Base-by-base conservation (phyloP, 2,888 invertebrate genomes). In the Drosophila imparisetae region DNA sequence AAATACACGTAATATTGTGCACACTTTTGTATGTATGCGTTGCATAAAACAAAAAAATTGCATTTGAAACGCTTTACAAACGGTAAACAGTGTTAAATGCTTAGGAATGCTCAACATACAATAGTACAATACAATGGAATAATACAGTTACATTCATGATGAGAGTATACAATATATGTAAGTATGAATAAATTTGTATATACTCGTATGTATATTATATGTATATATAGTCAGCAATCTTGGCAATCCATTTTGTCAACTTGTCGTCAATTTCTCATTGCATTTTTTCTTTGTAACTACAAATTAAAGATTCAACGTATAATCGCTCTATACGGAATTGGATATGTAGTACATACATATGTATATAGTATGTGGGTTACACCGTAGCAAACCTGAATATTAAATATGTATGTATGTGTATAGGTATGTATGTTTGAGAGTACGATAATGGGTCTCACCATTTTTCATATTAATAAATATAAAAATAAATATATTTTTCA, bases 271-370 rank as follows among this genome's bases (percentile, higher is more conserved):
- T 80, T 80, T 80, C 80, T 63, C 71, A 71, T 75, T 49, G 48
- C 61, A 54, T 61, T 75, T 8, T 8, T 34, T 18, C 29, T 24
- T 48, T 45, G 34, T n/a, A 13, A 11, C 29, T 65, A 61, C 50
- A 65, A 76, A 67, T 72, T 40, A 34, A 48, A 53, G 48, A 49
- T 53, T 58, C 63, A 53, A 60, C 50, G 21, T 61, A 69, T 57
- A 53, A 77, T 81, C 57, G 48, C 18, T 42, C 55, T 59, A 48
- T 63, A 55, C 29, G 65, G 58, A 80, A 64, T 69, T 66, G 80
- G 86, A 83, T 85, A 86, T 86, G 68, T 63, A 27, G 50, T 21
- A 66, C 65, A 52, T 63, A n/a, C n/a, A n/a, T n/a, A n/a, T n/a
- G n/a, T n/a, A 57, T 60, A 54, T 42, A n/a, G n/a, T 42, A 69